Base-by-base conservation (phyloP, 2,113 vertebrate species). In the Larimichthys polyactis region DNA sequence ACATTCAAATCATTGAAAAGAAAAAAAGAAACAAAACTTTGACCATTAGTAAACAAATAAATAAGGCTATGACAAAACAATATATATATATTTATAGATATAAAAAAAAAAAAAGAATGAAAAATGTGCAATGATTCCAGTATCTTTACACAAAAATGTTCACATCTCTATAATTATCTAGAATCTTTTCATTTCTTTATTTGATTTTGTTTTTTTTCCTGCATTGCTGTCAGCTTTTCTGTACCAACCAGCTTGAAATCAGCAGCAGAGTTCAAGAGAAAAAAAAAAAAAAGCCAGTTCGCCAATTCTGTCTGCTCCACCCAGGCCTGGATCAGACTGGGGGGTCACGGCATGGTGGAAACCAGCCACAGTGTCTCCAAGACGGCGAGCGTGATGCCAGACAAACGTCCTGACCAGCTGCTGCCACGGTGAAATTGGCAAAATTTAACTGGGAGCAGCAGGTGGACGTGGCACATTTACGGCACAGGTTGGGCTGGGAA, bases 11-110 rank as follows among this genome's bases (percentile, higher is more conserved):
- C 51, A 88, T 76, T 82, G 63, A 77, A 77, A 82, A 79, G 27
- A 84, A 82, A 62, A 40, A 40, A 64, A 72, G 64, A 74, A 78
- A 68, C 36, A 40, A 84, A 87, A 82, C 75, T 60, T 81, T 82
- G 65, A 87, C 55, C 80, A 91, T 92, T 89, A 92, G 86, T 89
- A 93, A 90, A 92, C 91, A 94, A 95, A 92, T 94, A 95, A 94
- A 95, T 95, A 95, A 95, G 93, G 93, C 91, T 90, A 92, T 79
- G 82, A 94, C 79, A 90, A 89, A 93, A 92, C 86, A 87, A 89
- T 81, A 90, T 89, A 93, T 89, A 90, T 89, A 87, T 90, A 89
- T 89, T 72, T 85, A 85, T 70, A 81, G 40, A 92, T 76, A 85
- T 80, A 81, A 78, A 84, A 83, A 82, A 74, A 74, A 83, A 82